Evolutionary conservation across 2,113 vertebrate species (phyloP).

Genomic region (Oenanthe melanoleuca): DNA sequence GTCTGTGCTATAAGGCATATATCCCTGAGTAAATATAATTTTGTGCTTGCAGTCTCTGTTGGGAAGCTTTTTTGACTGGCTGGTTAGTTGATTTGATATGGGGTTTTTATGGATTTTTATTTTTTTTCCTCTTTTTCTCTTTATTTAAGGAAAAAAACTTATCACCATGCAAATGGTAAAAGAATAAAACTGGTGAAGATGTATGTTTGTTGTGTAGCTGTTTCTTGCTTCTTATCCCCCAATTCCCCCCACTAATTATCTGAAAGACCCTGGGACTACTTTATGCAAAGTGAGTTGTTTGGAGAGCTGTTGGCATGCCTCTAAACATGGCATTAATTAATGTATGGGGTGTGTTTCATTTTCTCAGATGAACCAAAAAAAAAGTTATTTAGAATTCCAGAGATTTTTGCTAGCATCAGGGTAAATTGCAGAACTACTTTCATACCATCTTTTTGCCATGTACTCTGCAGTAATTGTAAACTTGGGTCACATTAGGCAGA

Average conservation of each 20-base stretch:
- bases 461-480: background rate
- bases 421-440: background rate
- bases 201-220: background rate
- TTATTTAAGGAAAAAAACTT: background rate
- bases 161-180: background rate
- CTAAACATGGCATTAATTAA: background rate
- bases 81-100: background rate
- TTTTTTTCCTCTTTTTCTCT: rapidly evolving
- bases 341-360: background rate
- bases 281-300: background rate
- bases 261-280: background rate
- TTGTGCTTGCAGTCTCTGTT: background rate
- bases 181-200: background rate
- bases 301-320: background rate
- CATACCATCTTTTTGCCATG: background rate
- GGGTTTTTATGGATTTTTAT: background rate
- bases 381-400: background rate
- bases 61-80: rapidly evolving
- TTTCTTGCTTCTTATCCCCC: background rate
- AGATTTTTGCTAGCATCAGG: background rate
- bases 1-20: background rate
- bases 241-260: background rate
- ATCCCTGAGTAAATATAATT: background rate
- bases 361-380: background rate
- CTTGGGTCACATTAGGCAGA: background rate